A percentile compares a stretch with the other conserved stretches of the same genome.
phyloP scores from a whole-genome alignment of 2,113 vertebrate genomes.

The Acrocephalus kingi region DNA sequence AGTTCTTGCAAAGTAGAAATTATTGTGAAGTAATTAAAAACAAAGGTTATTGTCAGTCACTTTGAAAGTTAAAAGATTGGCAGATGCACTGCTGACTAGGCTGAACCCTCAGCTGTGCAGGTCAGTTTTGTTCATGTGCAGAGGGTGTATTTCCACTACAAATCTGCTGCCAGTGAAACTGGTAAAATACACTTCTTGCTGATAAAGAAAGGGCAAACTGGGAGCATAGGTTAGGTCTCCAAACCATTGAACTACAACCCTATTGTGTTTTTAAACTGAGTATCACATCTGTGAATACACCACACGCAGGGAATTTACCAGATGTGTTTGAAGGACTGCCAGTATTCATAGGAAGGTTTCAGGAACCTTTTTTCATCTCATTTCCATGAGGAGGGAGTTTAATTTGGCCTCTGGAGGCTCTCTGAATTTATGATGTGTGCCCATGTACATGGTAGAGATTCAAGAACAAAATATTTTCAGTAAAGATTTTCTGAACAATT shows the following conservation, averaged over 20 bases:
- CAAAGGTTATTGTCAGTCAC: background rate
- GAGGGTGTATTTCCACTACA: background rate
- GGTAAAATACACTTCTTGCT: background rate
- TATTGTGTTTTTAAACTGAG: background rate
- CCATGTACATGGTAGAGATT: background rate
- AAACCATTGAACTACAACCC: background rate
- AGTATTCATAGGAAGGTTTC: background rate
- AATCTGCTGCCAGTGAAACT: background rate
- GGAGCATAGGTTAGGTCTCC: background rate
- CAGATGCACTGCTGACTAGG: background rate
- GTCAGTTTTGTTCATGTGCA: background rate
- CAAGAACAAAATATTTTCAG: background rate
- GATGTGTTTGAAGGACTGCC: background rate
- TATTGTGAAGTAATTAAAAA: background rate
- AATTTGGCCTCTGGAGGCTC: background rate
- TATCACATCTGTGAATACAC: background rate
- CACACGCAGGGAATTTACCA: background rate
- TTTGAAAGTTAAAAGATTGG: background rate
- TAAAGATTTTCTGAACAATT: constrained; percentile 49
- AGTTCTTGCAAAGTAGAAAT: background rate
- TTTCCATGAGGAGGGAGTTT: background rate
- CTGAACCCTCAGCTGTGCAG: background rate
- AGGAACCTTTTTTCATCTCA: background rate
- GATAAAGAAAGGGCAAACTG: background rate
- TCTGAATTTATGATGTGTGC: background rate